These are phyloP conservation scores for Drosophila robusta DNA, from an alignment of 2,888 invertebrate species.

Conservation along the genomic window DNA sequence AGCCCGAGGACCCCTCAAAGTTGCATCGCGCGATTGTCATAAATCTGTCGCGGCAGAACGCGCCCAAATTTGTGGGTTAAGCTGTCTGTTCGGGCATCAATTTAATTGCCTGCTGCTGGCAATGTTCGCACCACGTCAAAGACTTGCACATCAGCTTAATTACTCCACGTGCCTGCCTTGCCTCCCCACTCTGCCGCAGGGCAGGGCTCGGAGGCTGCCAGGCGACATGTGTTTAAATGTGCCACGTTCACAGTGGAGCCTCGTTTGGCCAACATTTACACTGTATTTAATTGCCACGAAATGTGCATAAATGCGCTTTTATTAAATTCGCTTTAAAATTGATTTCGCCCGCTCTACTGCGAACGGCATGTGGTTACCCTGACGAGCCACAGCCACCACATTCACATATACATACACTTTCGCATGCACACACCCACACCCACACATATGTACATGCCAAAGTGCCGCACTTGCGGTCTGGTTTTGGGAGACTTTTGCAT, in stretches of 20 bases:
- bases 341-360: slow-evolving; percentile 50
- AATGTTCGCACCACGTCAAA: slow-evolving; percentile 75
- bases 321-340: slow-evolving; percentile 75
- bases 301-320: slow-evolving; percentile 69
- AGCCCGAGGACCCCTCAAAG: slow-evolving; percentile 17
- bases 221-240: slow-evolving; percentile 36
- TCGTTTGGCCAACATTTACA: slow-evolving; percentile 42
- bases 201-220: background rate
- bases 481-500: slow-evolving; percentile 58
- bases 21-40: slow-evolving; percentile 52
- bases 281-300: slow-evolving; percentile 70
- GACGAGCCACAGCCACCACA: slow-evolving; percentile 44
- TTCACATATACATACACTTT: slow-evolving; percentile 23
- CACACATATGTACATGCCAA: slow-evolving; percentile 24
- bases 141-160: slow-evolving; percentile 72
- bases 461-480: slow-evolving; percentile 55
- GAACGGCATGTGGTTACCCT: slow-evolving; percentile 62
- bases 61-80: slow-evolving; percentile 54
- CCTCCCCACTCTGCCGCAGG: background rate
- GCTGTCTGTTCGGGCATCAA: slow-evolving; percentile 49
- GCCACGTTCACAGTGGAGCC: slow-evolving; percentile 8
- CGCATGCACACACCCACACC: slow-evolving; percentile 10
- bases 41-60: slow-evolving; percentile 64
- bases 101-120: slow-evolving; percentile 73
- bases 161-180: slow-evolving; percentile 41